phyloP scores from a whole-genome alignment of 2,113 vertebrate species.

The Chinchilla lanigera region DNA sequence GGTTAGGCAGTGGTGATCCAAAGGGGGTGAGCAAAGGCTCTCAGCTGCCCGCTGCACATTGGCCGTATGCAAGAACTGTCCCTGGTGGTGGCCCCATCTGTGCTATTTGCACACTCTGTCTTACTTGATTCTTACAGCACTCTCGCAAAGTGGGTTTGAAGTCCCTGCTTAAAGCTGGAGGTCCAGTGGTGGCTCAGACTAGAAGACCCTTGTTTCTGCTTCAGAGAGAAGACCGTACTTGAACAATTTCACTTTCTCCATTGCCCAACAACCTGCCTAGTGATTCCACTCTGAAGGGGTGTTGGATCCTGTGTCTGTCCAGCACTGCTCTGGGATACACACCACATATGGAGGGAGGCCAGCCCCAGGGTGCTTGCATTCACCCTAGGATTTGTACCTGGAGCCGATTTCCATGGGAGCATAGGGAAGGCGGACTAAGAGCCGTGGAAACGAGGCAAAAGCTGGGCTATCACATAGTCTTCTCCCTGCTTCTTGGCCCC shows the following conservation, averaged over 20 bases:
- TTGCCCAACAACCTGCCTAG: neutral
- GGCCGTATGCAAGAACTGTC: too few relatives aligned
- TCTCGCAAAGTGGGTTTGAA: neutral
- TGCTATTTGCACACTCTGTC: neutral
- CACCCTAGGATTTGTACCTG: neutral
- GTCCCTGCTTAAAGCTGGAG: neutral
- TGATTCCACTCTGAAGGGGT: neutral
- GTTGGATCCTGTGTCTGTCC: accelerated
- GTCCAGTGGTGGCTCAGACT: neutral
- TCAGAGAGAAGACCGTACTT: neutral
- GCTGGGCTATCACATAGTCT: too few relatives aligned
- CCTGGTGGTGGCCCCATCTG: neutral
- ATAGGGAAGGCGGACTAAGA: neutral
- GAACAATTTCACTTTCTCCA: neutral
- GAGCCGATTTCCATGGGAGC: neutral
- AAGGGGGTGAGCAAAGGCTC: neutral
- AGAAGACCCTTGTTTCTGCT: neutral
- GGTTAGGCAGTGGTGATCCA: neutral
- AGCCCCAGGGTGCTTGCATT: neutral
- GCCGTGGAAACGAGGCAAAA: neutral
- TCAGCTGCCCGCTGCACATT: neutral
- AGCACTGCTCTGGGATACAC: neutral
- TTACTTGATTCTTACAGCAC: neutral
- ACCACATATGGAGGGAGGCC: neutral
- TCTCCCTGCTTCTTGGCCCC: neutral